Evolutionary conservation across 2,113 vertebrate species (phyloP).

Genomic region (Malurus alboscapulatus): DNA sequence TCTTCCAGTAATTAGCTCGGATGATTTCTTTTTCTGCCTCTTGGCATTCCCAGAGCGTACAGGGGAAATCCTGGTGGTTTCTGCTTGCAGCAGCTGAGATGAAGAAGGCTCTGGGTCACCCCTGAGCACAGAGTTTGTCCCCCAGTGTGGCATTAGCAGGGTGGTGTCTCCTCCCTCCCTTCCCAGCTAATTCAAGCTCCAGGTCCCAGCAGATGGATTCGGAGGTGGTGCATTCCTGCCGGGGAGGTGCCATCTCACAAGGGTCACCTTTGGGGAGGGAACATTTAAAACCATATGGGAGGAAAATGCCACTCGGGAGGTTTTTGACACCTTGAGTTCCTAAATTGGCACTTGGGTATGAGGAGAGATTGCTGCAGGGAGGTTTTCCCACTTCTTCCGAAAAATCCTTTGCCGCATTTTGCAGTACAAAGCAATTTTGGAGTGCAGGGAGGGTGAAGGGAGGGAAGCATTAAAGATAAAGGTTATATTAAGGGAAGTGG

Average conservation of each 20-base stretch:
- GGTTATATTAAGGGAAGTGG: neutral
- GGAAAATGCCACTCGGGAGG: neutral
- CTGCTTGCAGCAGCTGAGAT: neutral
- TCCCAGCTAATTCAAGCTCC: neutral
- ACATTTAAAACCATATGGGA: neutral
- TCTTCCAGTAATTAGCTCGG: neutral
- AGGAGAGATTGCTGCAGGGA: neutral
- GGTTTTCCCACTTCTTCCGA: neutral
- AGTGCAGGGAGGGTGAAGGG: neutral
- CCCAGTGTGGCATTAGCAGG: neutral
- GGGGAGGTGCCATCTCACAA: neutral
- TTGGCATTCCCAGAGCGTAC: neutral
- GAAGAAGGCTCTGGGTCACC: neutral
- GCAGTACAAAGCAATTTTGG: neutral
- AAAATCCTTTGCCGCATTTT: neutral
- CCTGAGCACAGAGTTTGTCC: neutral
- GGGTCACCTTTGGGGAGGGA: neutral
- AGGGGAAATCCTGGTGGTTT: conserved; percentile 25
- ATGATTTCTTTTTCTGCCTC: neutral
- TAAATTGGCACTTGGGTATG: neutral
- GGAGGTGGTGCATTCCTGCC: neutral
- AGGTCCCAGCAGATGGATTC: neutral
- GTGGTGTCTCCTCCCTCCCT: neutral
- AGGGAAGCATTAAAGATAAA: neutral
- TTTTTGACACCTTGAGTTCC: neutral